A percentile compares a stretch with the other conserved stretches of the same genome.
Conservation (phyloP, 1,140 invertebrate species). For the Yoshiicerus persimilis region DNA sequence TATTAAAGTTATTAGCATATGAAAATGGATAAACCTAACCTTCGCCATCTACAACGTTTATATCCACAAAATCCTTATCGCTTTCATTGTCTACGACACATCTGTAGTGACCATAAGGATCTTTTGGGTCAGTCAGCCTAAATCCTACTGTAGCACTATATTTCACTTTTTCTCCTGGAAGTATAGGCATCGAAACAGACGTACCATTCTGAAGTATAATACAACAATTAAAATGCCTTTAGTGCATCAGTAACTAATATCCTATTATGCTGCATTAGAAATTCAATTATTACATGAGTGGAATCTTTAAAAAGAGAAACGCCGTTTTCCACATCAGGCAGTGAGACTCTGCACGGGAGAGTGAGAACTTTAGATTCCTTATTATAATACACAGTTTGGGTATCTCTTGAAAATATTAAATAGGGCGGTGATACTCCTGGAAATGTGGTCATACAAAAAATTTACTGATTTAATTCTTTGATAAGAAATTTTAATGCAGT, state of each 20-base stretch:
- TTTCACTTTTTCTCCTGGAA: background rate
- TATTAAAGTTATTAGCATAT: background rate
- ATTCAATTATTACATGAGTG: background rate
- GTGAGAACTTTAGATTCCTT: background rate
- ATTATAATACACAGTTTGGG: background rate
- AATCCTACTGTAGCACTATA: constrained; percentile 10
- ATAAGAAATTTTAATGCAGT: too few species aligned
- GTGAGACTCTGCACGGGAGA: constrained; percentile 24
- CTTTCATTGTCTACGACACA: background rate
- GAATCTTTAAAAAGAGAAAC: constrained; percentile 10
- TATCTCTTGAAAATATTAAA: background rate
- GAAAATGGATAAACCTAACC: background rate
- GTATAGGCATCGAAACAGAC: background rate
- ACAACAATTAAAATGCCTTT: background rate
- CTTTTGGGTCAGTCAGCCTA: background rate
- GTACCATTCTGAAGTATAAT: background rate
- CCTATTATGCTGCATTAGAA: too few species aligned
- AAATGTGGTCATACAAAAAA: background rate
- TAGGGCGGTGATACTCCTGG: constrained; percentile 32
- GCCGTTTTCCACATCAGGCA: background rate
- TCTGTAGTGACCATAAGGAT: constrained; percentile 23
- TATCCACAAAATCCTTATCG: background rate
- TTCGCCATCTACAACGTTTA: background rate
- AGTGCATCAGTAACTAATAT: background rate
- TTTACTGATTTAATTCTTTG: background rate